A percentile compares a stretch with the other conserved stretches of the same genome.
Evolutionary conservation across 2,797 vertebrate species (phyloP).

Genomic region (Lutjanus campechanus): DNA sequence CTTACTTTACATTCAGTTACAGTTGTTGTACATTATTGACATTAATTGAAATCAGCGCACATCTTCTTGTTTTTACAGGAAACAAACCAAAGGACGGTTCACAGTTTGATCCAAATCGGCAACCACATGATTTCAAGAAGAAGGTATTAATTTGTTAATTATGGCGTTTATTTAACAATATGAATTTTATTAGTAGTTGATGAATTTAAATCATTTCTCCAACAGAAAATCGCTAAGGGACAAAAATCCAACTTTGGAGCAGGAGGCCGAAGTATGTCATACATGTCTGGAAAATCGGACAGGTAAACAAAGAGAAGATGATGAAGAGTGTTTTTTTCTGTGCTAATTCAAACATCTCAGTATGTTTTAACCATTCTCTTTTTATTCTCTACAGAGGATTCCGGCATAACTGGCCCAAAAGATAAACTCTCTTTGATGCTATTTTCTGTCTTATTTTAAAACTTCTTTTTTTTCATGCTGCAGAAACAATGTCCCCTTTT

Average conservation of each 20-base stretch:
- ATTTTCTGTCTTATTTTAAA: conserved; percentile 30
- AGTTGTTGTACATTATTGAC: conserved; percentile 1
- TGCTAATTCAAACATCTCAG: conserved; percentile 1
- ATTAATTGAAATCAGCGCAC: neutral
- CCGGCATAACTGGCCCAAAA: conserved; percentile 94
- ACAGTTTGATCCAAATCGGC: conserved; percentile 93
- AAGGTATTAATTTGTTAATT: conserved; percentile 74
- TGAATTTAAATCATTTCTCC: conserved; percentile 14
- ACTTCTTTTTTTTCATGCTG: conserved; percentile 10
- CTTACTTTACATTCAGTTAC: conserved; percentile 17
- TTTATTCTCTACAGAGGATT: conserved; percentile 87
- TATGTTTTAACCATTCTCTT: conserved; percentile 15
- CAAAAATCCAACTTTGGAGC: conserved; percentile 74
- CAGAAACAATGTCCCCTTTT: conserved; percentile 7
- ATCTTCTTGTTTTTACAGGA: conserved; percentile 62
- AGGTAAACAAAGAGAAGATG: conserved; percentile 82
- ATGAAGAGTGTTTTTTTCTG: neutral
- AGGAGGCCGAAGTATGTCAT: conserved; percentile 94
- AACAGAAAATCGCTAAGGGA: conserved; percentile 79
- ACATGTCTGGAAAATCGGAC: conserved; percentile 88
- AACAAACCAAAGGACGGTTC: conserved; percentile 85
- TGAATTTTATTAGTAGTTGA: neutral
- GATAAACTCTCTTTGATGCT: conserved; percentile 80
- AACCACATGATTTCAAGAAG: conserved; percentile 72
- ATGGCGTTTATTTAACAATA: rapidly evolving